Percentiles rank a stretch among this genome's conserved stretches.
Evolutionary conservation across 2,888 invertebrate genomes (phyloP).

Genomic region (Cosmia trapezina): DNA sequence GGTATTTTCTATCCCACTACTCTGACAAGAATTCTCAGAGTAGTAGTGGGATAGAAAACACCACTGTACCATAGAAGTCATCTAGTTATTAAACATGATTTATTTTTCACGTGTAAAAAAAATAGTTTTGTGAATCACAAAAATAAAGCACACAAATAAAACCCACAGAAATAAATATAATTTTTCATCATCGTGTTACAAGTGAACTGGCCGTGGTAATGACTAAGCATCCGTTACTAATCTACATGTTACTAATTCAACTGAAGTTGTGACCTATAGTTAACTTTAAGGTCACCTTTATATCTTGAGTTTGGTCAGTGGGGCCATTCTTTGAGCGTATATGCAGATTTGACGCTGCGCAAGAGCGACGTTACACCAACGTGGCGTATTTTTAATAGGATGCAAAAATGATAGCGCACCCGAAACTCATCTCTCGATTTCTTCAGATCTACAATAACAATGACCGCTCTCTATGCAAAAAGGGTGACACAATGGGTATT

Average conservation of each 20-base stretch:
- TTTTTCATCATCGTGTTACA: neutral
- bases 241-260: neutral
- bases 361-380: no score
- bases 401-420: neutral
- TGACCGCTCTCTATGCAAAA: neutral
- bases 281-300: no score
- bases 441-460: neutral
- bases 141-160: no score
- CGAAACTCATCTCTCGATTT: no score
- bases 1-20: no score
- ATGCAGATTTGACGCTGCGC: neutral
- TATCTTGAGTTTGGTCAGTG: neutral
- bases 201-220: neutral
- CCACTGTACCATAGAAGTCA: no score
- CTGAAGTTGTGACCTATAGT: neutral
- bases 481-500: neutral
- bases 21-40: no score
- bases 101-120: neutral
- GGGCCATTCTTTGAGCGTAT: neutral
- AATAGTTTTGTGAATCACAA: no score
- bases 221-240: neutral
- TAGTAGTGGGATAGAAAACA: neutral
- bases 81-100: neutral
- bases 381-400: neutral
- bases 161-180: neutral